These are phyloP conservation scores for Salvelinus alpinus DNA, from an alignment of 2,113 vertebrate genomes.

Conservation along the genomic window DNA sequence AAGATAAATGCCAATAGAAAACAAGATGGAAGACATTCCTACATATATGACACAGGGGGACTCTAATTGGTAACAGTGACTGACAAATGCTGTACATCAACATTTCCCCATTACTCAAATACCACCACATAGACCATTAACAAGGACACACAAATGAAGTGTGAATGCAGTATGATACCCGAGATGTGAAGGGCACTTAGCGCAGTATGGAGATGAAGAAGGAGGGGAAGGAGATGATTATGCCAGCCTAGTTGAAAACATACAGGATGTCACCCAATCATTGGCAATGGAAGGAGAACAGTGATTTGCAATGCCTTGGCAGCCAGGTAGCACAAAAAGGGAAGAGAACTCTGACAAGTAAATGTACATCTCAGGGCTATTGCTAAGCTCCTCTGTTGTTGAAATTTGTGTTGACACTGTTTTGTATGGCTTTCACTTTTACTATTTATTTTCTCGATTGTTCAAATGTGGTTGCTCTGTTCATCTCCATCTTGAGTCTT, in stretches of 20 bases:
- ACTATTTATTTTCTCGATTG: constrained; percentile 9
- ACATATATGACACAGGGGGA: constrained; percentile 20
- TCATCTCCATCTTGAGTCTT: neutral
- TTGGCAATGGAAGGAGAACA: constrained; percentile 59
- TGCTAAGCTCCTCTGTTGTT: neutral
- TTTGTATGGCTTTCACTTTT: neutral
- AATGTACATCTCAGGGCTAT: neutral
- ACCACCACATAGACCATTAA: constrained; percentile 9
- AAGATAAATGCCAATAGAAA: constrained; percentile 47
- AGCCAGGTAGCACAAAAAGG: constrained; percentile 31
- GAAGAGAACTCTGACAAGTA: constrained; percentile 35
- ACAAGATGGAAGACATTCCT: constrained; percentile 17
- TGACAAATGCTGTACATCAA: constrained; percentile 38
- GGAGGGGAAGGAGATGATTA: constrained; percentile 30
- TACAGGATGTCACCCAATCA: constrained; percentile 20
- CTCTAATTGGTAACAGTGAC: constrained; percentile 47
- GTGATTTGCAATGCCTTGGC: constrained; percentile 46
- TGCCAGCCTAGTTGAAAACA: constrained; percentile 40
- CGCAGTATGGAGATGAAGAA: neutral
- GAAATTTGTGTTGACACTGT: neutral
- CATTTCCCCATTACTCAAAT: constrained; percentile 12
- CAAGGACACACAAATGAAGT: constrained; percentile 27
- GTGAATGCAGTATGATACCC: constrained; percentile 2
- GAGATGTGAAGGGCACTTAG: constrained; percentile 11
- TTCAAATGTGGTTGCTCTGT: neutral